phyloP scores from a whole-genome alignment of 2,113 vertebrate species.

The Brachypodius melanocephalos region DNA sequence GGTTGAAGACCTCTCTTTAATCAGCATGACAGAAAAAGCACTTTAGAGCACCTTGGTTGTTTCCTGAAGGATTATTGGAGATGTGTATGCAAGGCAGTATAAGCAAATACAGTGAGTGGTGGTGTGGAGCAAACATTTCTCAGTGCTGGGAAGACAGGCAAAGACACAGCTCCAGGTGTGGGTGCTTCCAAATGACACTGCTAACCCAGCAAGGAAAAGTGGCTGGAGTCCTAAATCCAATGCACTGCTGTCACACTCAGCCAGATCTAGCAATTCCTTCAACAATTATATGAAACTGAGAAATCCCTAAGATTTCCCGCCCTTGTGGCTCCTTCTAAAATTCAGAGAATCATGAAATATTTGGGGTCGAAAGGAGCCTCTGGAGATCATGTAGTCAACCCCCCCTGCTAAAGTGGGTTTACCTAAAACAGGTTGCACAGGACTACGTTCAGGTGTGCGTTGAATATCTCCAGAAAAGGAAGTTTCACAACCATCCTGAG shows the following conservation, averaged over 20 bases:
- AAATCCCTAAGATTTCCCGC: background rate
- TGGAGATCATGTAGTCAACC: background rate
- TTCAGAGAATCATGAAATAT: background rate
- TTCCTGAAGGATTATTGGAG: background rate
- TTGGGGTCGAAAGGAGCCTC: background rate
- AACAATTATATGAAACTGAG: background rate
- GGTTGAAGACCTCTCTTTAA: background rate
- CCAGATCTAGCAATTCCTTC: background rate
- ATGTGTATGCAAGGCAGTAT: background rate
- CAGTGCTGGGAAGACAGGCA: background rate
- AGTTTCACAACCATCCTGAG: background rate
- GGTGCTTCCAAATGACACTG: background rate
- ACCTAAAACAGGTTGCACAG: background rate
- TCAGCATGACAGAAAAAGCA: background rate
- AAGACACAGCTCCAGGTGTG: background rate
- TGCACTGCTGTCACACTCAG: fast-evolving
- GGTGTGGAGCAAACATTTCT: background rate
- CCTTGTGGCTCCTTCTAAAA: background rate
- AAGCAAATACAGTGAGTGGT: background rate
- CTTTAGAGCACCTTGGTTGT: background rate
- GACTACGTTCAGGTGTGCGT: background rate
- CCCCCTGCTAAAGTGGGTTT: background rate
- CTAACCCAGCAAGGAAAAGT: background rate
- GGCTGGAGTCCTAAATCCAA: background rate
- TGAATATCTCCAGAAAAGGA: background rate